Evolutionary conservation across 2,888 invertebrate species (phyloP).

Genomic region (Schizaphis graminum): DNA sequence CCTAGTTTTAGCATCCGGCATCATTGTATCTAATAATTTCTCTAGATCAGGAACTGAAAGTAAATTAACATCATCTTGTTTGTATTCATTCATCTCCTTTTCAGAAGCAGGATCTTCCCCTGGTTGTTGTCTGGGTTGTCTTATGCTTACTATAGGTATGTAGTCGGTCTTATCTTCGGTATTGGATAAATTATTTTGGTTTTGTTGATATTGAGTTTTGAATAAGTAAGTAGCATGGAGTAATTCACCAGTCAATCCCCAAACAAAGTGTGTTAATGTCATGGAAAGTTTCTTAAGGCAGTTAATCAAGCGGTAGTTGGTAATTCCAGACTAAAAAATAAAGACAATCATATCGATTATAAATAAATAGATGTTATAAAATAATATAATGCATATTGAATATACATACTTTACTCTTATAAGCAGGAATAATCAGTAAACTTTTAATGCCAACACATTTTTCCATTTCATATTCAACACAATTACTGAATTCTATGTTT

Average conservation of each 20-base stretch:
- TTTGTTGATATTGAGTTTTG: constrained; percentile 79
- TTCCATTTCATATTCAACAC: constrained; percentile 82
- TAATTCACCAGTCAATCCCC: constrained; percentile 87
- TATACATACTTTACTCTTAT: constrained; percentile 78
- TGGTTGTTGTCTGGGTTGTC: constrained; percentile 61
- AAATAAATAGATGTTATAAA: background rate
- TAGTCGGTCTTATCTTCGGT: constrained; percentile 67
- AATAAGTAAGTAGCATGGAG: constrained; percentile 86
- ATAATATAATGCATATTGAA: background rate
- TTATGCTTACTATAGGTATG: constrained; percentile 68
- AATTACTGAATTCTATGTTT: constrained; percentile 84
- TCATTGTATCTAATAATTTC: constrained; percentile 79
- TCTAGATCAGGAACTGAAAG: constrained; percentile 83
- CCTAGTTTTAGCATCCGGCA: constrained; percentile 83
- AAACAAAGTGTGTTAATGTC: constrained; percentile 83
- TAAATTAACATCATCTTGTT: constrained; percentile 76
- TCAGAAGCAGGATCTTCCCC: constrained; percentile 70
- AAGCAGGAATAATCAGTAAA: constrained; percentile 86
- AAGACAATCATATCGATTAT: constrained; percentile 30
- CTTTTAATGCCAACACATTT: constrained; percentile 80
- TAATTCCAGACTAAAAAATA: constrained; percentile 78
- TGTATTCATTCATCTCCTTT: constrained; percentile 72
- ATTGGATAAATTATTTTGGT: constrained; percentile 48
- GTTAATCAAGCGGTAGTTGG: constrained; percentile 81
- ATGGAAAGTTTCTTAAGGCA: constrained; percentile 78